Evolutionary conservation across 2,113 vertebrate genomes (phyloP), one percentile per base, ranked within the genome.

Genomic region (human (Homo sapiens)): DNA sequence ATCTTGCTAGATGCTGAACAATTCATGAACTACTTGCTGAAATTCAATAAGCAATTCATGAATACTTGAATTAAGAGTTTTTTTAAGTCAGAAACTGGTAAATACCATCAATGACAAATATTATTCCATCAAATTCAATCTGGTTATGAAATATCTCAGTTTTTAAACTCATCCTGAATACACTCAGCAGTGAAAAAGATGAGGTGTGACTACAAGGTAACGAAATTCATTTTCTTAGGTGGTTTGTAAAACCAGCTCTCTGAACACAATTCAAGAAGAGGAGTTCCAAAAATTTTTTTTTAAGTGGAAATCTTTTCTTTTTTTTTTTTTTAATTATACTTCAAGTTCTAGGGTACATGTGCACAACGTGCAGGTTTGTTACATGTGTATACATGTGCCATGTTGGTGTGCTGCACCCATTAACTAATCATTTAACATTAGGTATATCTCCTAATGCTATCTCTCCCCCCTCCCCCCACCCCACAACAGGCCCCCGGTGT

Each of bases 21-120:
- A 98, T 98, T 99, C 97, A 98, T 98, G 98, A 98, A 98, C 91
- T 96, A 70, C 93, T 97, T 95, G 86, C 94, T 98, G 98, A 98
- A 98, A 98, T 98, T 98, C 98, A 98, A 70, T 97, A 98, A 98
- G 70, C 66, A 96, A 94, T 94, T 98, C 92, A 97, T 68, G 48
- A 96, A 97, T 97, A 93, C 96, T 95, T 96, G 91, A 97, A 90
- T 45, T 45, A 45, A 45, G 40, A 40, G 45, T 45, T 45, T 45
- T 45, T 45, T 45, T 45, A 45, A 45, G 52, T 3, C 12, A 97
- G 84, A 96, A 97, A 82, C 88, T 93, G 9, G 87, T 82, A 98
- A 98, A 89, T 82, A 94, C 43, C 90, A 40, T 72, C 14, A 45
- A 35, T 97, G 81, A 95, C 0, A 52, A 98, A 97, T 93, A 72